Percentiles rank a stretch among this genome's conserved stretches.
phyloP scores from a whole-genome alignment of 2,797 vertebrate genomes.

The Sebastes taczanowskii region DNA sequence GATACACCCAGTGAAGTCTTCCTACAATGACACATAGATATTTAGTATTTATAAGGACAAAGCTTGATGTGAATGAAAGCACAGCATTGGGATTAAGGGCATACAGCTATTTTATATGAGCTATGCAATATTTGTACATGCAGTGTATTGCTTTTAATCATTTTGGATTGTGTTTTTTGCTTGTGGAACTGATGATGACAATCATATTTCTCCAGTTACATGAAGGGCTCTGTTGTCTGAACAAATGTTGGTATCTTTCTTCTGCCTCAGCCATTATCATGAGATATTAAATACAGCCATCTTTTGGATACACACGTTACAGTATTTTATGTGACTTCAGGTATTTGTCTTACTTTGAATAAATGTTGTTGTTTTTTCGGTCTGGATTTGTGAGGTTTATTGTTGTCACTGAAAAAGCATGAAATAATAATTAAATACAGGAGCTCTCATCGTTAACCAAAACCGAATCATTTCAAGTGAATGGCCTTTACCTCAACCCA shows the following conservation, averaged over 20 bases:
- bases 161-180: constrained; percentile 60
- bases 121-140: constrained; percentile 87
- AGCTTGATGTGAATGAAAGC: constrained; percentile 58
- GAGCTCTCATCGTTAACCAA: no score
- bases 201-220: constrained; percentile 79
- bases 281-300: constrained; percentile 59
- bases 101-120: constrained; percentile 77
- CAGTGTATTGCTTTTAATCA: constrained; percentile 51
- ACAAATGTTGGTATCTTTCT: constrained; percentile 59
- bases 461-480: no score
- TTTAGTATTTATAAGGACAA: constrained; percentile 24
- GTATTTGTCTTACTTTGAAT: constrained; percentile 71
- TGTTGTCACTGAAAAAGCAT: background rate
- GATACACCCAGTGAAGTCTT: constrained; percentile 46
- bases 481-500: background rate
- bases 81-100: constrained; percentile 68
- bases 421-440: no score
- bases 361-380: constrained; percentile 67
- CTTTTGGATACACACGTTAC: constrained; percentile 63
- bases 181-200: constrained; percentile 82
- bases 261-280: constrained; percentile 56
- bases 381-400: constrained; percentile 7
- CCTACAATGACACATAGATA: constrained; percentile 12
- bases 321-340: constrained; percentile 70
- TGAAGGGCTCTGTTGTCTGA: constrained; percentile 85